A percentile compares a stretch with the other conserved stretches of the same genome.
Conservation (phyloP, 2,113 vertebrate genomes). For the Odontophorus gujanensis region DNA sequence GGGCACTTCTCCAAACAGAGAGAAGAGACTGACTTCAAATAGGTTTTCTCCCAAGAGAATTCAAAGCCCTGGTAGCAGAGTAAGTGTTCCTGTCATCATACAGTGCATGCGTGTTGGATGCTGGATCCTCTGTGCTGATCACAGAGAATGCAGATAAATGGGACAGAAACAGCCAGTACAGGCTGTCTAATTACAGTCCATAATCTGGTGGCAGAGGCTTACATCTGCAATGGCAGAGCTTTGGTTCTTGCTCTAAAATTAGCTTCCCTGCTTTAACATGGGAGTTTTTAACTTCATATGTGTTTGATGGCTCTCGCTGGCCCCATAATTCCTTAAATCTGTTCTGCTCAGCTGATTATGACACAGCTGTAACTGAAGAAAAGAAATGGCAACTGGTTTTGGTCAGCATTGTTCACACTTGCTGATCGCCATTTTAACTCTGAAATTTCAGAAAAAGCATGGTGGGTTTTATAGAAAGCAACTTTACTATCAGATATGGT, state of each 20-base stretch:
- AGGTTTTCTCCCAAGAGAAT: background rate
- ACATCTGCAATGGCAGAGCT: background rate
- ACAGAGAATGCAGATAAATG: background rate
- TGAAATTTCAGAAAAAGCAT: constrained; percentile 4
- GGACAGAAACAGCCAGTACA: background rate
- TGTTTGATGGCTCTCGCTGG: background rate
- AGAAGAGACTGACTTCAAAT: background rate
- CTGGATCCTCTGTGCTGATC: background rate
- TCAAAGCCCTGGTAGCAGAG: background rate
- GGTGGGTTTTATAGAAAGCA: background rate
- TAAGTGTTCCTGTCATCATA: background rate
- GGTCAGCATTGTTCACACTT: background rate
- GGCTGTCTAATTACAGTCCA: background rate
- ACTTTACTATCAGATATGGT: background rate
- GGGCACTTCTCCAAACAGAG: background rate
- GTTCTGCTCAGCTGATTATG: background rate
- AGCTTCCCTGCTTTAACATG: constrained; percentile 2
- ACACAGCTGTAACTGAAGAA: background rate
- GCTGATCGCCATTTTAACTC: background rate
- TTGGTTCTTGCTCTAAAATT: background rate
- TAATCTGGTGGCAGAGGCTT: background rate
- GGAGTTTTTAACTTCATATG: background rate
- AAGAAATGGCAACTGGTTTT: background rate
- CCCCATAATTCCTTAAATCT: background rate
- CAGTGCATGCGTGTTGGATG: no score